Evolutionary conservation across 2,113 vertebrate genomes (phyloP).

Genomic region (Triplophysa siluroides): DNA sequence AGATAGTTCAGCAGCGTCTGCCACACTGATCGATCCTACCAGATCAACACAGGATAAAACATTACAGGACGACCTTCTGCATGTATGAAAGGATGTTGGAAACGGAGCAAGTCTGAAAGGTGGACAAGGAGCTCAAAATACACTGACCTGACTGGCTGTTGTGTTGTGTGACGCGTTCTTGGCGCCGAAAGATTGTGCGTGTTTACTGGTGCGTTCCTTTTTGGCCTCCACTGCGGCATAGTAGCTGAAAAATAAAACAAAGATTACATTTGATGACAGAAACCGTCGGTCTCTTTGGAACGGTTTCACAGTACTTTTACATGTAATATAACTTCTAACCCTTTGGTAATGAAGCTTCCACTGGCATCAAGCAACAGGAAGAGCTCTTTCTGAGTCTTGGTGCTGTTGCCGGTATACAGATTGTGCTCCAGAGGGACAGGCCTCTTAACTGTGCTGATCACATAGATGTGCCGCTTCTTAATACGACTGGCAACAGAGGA

Average conservation of each 20-base stretch:
- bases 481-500: constrained; percentile 73
- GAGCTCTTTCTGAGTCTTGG: constrained; percentile 87
- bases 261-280: too few species aligned
- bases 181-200: constrained; percentile 87
- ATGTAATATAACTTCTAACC: constrained; percentile 63
- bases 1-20: constrained; percentile 85
- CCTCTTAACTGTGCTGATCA: constrained; percentile 86
- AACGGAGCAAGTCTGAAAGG: background rate
- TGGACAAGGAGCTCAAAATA: background rate
- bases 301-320: background rate
- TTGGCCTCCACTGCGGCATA: constrained; percentile 85
- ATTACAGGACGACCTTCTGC: too few species aligned
- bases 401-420: constrained; percentile 91
- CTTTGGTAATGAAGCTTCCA: constrained; percentile 85
- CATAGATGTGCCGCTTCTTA: constrained; percentile 86
- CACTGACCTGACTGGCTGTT: constrained; percentile 73
- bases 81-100: too few species aligned
- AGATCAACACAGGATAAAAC: background rate
- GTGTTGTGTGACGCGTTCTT: constrained; percentile 78
- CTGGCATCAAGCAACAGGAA: constrained; percentile 82
- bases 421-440: constrained; percentile 88
- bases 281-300: too few species aligned
- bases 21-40: constrained; percentile 84
- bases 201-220: constrained; percentile 87
- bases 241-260: constrained; percentile 69